Percentiles rank a stretch among this genome's conserved stretches.
Evolutionary conservation across 1,140 invertebrate species (phyloP).

Genomic region (Cardiocondyla obscurior): DNA sequence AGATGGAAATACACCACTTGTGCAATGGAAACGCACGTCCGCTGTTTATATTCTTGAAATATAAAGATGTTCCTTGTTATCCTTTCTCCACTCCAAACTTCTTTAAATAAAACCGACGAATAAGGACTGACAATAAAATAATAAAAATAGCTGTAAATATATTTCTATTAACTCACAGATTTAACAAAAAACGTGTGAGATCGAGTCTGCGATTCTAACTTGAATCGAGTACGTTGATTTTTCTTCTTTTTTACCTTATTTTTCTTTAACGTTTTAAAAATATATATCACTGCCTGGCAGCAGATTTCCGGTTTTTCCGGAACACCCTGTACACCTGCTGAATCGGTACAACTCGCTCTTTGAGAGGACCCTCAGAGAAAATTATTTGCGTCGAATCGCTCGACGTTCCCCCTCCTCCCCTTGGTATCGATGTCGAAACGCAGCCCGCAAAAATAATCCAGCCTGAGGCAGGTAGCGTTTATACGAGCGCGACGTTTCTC

Average conservation of each 20-base stretch:
- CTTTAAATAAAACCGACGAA: background rate
- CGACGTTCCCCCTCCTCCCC: background rate
- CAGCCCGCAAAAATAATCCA: conserved; percentile 50
- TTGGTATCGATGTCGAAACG: conserved; percentile 44
- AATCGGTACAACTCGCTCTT: conserved; percentile 41
- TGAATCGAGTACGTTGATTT: background rate
- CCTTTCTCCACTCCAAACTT: background rate
- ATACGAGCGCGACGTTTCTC: conserved; percentile 47
- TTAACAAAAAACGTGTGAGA: background rate
- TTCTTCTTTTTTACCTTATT: background rate
- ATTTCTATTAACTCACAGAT: background rate
- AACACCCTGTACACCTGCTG: conserved; percentile 8
- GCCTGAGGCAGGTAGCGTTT: conserved; percentile 49
- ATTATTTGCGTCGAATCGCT: conserved; percentile 52
- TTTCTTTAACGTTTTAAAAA: background rate
- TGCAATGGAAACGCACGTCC: background rate
- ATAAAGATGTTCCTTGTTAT: background rate
- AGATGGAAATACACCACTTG: background rate
- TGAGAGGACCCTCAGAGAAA: conserved; percentile 39
- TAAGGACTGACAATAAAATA: background rate
- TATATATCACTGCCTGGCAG: background rate
- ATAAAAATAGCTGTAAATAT: background rate
- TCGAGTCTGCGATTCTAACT: background rate
- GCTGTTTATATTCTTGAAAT: background rate
- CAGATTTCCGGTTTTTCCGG: background rate